phyloP scores from a whole-genome alignment of 2,113 vertebrate genomes.

The Galemys pyrenaicus region DNA sequence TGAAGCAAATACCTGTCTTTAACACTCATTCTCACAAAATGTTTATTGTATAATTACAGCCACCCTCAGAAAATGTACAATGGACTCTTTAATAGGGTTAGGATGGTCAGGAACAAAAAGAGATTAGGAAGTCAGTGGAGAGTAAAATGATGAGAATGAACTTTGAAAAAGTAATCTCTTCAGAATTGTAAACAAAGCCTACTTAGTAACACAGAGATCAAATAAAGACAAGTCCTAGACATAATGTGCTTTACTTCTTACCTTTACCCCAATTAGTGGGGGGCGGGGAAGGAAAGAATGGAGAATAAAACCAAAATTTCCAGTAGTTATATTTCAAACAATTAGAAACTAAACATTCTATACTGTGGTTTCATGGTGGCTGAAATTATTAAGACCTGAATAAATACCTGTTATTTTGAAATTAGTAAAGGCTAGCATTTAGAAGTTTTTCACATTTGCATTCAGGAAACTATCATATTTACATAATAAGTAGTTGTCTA shows the following conservation, averaged over 20 bases:
- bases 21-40: not conserved
- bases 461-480: not conserved
- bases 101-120: not conserved
- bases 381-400: not conserved
- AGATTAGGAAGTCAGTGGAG: not conserved
- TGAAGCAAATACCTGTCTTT: not conserved
- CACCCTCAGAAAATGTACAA: not conserved
- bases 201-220: not conserved
- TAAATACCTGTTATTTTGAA: slow-evolving; percentile 14
- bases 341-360: not conserved
- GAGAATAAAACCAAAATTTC: not conserved
- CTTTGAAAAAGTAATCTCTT: not conserved
- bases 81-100: not conserved
- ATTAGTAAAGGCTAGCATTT: not conserved
- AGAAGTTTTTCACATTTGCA: not conserved
- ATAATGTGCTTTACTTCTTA: not conserved
- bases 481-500: not conserved
- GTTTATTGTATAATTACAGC: not conserved
- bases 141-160: not conserved
- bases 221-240: not conserved
- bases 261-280: not conserved
- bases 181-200: not conserved
- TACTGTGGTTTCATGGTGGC: not conserved
- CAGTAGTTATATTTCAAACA: not conserved
- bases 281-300: not conserved